Evolutionary conservation across 2,888 invertebrate species (phyloP), one percentile per base, ranked within the genome.

Genomic region (Tortricodes alternella): DNA sequence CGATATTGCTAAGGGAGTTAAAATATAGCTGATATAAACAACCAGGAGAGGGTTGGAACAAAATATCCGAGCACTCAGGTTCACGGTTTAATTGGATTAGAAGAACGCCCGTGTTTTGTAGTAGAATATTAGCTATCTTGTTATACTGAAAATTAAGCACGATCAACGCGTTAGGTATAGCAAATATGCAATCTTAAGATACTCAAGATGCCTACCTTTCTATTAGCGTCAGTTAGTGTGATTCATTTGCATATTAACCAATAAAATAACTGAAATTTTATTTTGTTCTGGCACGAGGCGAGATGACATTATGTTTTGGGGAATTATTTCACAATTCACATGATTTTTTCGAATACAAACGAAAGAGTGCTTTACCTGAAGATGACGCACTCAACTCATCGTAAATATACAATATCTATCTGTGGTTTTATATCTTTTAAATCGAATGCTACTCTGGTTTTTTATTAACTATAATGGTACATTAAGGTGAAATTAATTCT

Each of bases 1-100:
- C 85, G 85, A 88, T 90, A 90, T 89, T 90, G 80, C 88, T 71
- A 83, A 82, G 70, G 68, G 77, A 76, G 78, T 80, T 88, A 79
- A 86, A 85, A 84, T 89, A 87, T 89, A 71, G 82, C 81, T 70
- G 79, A 80, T 76, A 85, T 85, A 85, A 84, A 87, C 80, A 80
- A 65, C 65, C 68, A 67, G 57, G 79, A 85, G 85, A 84, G 86
- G 87, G 85, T 80, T 84, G 73, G 71, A 71, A 77, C 80, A 76
- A 82, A 78, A 79, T 82, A 83, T 81, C 74, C 69, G 74, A 73
- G 70, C 68, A 68, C 70, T 75, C 74, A 67, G 70, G 67, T 71
- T 73, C 63, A 59, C 62, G 65, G 73, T 59, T 64, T 64, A 60
- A 64, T 64, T 64, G 51, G 62, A 59, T 58, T 61, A 51, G 44